A percentile compares a stretch with the other conserved stretches of the same genome.
These are phyloP conservation scores for Alloscopus bannaensis DNA, from an alignment of 2,888 invertebrate genomes.

Conservation along the genomic window DNA sequence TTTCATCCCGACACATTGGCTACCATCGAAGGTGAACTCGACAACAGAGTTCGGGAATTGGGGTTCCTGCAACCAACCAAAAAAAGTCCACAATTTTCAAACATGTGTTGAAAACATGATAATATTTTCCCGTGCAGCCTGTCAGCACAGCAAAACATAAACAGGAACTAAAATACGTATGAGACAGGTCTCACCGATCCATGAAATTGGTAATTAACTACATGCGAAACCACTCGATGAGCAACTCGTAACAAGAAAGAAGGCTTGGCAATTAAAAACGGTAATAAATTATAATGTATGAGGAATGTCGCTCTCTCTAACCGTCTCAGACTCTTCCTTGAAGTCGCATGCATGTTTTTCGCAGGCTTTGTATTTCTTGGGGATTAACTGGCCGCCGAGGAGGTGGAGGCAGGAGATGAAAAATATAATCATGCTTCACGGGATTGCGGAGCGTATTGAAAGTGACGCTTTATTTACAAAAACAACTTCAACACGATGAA, in stretches of 20 bases:
- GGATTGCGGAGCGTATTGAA: neutral
- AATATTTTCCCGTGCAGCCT: neutral
- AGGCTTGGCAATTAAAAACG: conserved; percentile 30
- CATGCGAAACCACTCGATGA: conserved; percentile 2
- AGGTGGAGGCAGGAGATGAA: conserved; percentile 6
- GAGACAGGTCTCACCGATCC: conserved; percentile 20
- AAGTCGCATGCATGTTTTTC: conserved; percentile 5
- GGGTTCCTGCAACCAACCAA: conserved; percentile 63
- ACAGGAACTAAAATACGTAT: conserved; percentile 24
- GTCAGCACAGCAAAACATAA: neutral
- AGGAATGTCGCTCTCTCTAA: neutral
- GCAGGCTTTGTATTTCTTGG: neutral
- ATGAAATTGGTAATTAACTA: conserved; percentile 55
- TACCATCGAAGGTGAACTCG: conserved; percentile 70
- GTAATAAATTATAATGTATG: conserved; percentile 39
- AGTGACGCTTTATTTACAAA: conserved; percentile 33
- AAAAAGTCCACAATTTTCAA: conserved; percentile 13
- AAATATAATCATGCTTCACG: conserved; percentile 9
- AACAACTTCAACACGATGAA: conserved; percentile 20
- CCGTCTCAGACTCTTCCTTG: neutral
- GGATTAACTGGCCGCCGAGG: neutral
- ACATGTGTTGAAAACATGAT: neutral
- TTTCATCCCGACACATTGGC: conserved; percentile 70
- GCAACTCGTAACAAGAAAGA: conserved; percentile 26
- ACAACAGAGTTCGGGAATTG: conserved; percentile 72